Conservation (phyloP, 2,888 invertebrate genomes). For the Dastarcus helophoroides region DNA sequence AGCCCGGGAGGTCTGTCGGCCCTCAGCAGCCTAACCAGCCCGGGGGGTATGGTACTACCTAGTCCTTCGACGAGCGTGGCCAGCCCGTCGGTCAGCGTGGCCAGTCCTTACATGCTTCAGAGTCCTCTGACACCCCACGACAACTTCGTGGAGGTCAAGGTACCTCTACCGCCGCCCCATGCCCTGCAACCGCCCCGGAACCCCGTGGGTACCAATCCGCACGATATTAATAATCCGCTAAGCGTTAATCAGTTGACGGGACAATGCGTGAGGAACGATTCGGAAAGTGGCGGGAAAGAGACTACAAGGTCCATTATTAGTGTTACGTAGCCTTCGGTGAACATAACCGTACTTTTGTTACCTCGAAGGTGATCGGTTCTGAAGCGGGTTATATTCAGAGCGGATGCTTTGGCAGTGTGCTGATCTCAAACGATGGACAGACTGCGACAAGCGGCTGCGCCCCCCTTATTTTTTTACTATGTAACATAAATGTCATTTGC, state of each 20-base stretch:
- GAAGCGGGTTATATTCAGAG: constrained; percentile 13
- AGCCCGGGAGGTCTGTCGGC: constrained; percentile 54
- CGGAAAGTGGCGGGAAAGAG: constrained; percentile 32
- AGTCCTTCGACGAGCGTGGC: constrained; percentile 67
- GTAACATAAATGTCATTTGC: constrained; percentile 42
- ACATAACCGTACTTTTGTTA: constrained; percentile 4
- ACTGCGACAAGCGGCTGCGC: constrained; percentile 26
- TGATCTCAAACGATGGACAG: too few species aligned
- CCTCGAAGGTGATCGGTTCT: constrained; percentile 6
- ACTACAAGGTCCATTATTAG: constrained; percentile 36
- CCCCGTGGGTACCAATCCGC: constrained; percentile 84
- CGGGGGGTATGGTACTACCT: constrained; percentile 57
- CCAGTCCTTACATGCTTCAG: constrained; percentile 46
- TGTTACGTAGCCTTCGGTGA: constrained; percentile 33
- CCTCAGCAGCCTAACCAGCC: constrained; percentile 57
- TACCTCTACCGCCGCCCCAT: constrained; percentile 36
- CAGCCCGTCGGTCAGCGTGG: constrained; percentile 48
- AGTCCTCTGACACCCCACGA: constrained; percentile 37
- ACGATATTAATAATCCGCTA: constrained; percentile 84
- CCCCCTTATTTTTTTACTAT: constrained; percentile 29
- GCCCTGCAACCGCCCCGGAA: constrained; percentile 45
- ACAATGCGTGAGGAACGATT: constrained; percentile 40
- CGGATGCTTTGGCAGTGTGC: constrained; percentile 23
- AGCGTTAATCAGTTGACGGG: constrained; percentile 84
- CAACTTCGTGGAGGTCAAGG: constrained; percentile 32